Evolutionary conservation across 1,140 invertebrate species (phyloP).

Genomic region (Drosophila lacteicornis): DNA sequence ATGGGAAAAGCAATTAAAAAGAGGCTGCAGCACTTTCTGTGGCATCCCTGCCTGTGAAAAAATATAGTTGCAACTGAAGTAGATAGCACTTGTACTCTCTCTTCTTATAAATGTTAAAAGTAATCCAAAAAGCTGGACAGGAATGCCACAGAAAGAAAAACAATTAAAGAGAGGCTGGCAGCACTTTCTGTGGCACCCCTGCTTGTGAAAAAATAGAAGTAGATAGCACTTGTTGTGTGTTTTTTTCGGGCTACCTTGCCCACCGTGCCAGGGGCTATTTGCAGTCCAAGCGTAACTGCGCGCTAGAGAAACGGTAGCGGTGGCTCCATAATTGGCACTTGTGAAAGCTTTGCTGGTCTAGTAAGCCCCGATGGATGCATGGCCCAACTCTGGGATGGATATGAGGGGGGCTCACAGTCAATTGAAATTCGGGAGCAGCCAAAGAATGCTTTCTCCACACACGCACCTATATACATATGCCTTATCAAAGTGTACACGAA

Average conservation of each 20-base stretch:
- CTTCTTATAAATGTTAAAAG: too few species aligned
- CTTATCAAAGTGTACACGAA: conserved; percentile 34
- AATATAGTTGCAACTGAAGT: background rate
- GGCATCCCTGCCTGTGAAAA: background rate
- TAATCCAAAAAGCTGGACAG: background rate
- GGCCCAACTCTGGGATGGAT: background rate
- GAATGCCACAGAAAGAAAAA: background rate
- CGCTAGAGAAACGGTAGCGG: background rate
- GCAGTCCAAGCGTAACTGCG: conserved; percentile 6
- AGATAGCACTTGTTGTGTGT: background rate
- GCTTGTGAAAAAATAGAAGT: background rate
- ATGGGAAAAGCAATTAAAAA: background rate
- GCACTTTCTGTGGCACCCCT: background rate
- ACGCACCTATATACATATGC: background rate
- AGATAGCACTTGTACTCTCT: too few species aligned
- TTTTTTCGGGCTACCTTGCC: background rate
- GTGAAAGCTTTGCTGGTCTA: conserved; percentile 9
- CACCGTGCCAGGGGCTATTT: conserved; percentile 19
- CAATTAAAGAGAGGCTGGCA: background rate
- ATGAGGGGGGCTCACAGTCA: conserved; percentile 3
- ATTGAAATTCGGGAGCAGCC: conserved; percentile 12
- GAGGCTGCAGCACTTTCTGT: too few species aligned
- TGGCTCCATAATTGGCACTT: conserved; percentile 11
- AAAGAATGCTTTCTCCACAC: conserved; percentile 6
- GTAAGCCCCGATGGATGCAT: conserved; percentile 5